phyloP scores from a whole-genome alignment of 53 echinoderm and acorn worm species.

The Glandiceps talaboti region DNA sequence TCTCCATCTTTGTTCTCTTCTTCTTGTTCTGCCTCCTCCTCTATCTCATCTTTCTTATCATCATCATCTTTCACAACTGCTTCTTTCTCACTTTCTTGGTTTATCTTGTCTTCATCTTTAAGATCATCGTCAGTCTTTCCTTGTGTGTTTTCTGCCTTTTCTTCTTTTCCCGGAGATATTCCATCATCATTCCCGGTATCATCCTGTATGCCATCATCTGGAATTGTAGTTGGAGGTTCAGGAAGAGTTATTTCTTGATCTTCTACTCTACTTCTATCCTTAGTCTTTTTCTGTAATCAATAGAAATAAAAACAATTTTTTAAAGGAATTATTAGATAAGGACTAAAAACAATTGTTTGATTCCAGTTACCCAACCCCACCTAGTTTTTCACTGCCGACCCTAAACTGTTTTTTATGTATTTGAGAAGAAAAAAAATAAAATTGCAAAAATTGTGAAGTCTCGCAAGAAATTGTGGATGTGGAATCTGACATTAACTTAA shows the following conservation, averaged over 20 bases:
- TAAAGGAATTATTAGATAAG: too few relatives aligned
- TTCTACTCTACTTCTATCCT: not conserved
- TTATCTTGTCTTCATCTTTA: not conserved
- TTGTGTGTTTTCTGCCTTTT: constrained; percentile 1
- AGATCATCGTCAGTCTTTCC: not conserved
- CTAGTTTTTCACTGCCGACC: too few relatives aligned
- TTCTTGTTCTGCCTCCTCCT: not conserved
- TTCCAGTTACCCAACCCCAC: too few relatives aligned
- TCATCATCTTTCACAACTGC: not conserved
- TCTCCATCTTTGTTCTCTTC: not conserved
- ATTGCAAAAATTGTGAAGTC: too few relatives aligned
- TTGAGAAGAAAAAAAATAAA: too few relatives aligned
- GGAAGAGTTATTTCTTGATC: not conserved
- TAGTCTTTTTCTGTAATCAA: not conserved
- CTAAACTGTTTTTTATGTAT: too few relatives aligned
- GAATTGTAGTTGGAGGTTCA: not conserved
- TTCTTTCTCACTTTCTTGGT: not conserved
- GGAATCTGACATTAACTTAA: too few relatives aligned
- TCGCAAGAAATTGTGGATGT: too few relatives aligned
- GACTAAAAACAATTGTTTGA: too few relatives aligned
- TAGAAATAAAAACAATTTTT: too few relatives aligned
- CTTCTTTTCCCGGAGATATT: constrained; percentile 9
- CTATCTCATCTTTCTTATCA: not conserved
- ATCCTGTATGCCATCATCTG: too few relatives aligned
- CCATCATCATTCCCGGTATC: too few relatives aligned